Evolutionary conservation across 53 echinoderm and acorn worm species (phyloP), one percentile per base, ranked within the genome.

Genomic region (Arbacia lixula): DNA sequence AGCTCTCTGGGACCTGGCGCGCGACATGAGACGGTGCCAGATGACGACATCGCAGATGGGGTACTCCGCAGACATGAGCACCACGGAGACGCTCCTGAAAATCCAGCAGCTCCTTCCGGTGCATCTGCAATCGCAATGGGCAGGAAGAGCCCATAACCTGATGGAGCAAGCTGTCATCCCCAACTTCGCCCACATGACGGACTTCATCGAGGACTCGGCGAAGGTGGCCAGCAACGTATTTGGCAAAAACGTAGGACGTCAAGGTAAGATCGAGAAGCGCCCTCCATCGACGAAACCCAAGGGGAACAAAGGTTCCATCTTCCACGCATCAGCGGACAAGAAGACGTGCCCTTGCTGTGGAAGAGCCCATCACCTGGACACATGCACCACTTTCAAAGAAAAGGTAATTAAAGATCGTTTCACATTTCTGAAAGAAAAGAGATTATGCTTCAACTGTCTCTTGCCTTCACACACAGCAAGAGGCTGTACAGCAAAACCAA

Each of bases 371-470:
- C 22, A 53, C 33, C 26, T 86, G 3, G 66, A 85, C 19, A 42
- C 63, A 32, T 93, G 90, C 67, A 49, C 58, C 11, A 63, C 39
- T 5, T 93, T 93, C 52, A 87, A 85, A 42, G 71, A 54, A 19
- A 87, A 85, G 69, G 12, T 72, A 19, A 17, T 87, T 0, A 37
- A 60, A 24, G 81, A 93, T 26, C 85, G 90, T 36, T 53, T 93
- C 12, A 39, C 55, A 1, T 6, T 90, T 1, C 58, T 82, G 4
- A 53, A 66, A 66, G 32, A 79, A 24, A 85, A 60, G 27, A 75
- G 89, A 2, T 58, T 93, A 0, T 93, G 93, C 52, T 84, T 84
- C 85, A 93, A 93, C 21, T 93, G 93, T 39, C 56, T 93, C 21
- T 62, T 56, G 32, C 62, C 39, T 6, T 71, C 72, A n/a, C 91